phyloP scores from a whole-genome alignment of 2,113 vertebrate genomes.

The Pristiophorus japonicus region DNA sequence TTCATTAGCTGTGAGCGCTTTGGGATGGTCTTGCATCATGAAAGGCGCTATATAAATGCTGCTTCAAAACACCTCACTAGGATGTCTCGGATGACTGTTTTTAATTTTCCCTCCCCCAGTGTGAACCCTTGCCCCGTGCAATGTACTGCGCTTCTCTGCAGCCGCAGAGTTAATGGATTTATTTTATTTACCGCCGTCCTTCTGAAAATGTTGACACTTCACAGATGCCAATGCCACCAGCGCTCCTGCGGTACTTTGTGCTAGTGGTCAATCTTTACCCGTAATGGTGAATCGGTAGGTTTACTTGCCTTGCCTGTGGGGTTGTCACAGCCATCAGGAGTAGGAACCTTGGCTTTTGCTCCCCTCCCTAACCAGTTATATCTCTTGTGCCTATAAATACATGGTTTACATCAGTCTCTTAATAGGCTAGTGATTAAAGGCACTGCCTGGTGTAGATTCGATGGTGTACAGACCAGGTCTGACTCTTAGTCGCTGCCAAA shows the following conservation, averaged over 20 bases:
- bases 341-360: not conserved
- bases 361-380: not conserved
- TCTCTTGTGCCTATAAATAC: not conserved
- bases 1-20: not conserved
- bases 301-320: not conserved
- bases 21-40: not conserved
- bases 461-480: not conserved
- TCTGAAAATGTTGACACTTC: no score
- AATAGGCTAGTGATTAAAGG: not conserved
- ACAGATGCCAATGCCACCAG: no score
- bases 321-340: not conserved
- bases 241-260: no score
- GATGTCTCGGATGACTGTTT: no score
- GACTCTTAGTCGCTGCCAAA: no score
- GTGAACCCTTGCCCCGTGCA: not conserved
- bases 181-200: no score
- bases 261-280: no score
- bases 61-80: not conserved
- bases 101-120: no score
- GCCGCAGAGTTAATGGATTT: no score
- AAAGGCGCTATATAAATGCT: not conserved
- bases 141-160: not conserved
- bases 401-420: not conserved
- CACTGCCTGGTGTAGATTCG: not conserved
- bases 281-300: no score